Conservation (phyloP, 2,797 vertebrate species). For the Mycteria americana region DNA sequence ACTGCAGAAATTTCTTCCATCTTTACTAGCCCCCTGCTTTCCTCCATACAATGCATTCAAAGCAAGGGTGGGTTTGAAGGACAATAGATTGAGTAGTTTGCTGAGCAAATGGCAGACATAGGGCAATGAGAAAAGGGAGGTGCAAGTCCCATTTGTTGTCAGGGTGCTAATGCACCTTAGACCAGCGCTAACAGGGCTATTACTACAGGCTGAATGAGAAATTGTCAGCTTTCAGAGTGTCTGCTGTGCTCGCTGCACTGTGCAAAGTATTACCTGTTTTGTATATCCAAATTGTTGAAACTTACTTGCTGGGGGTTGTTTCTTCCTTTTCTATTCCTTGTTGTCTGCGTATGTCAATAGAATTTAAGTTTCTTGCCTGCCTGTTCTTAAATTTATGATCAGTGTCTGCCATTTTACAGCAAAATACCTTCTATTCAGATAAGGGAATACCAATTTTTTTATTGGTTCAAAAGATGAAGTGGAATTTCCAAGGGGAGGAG, state of each 20-base stretch:
- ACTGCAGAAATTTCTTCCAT: neutral
- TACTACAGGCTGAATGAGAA: neutral
- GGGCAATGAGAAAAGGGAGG: neutral
- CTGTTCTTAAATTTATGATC: neutral
- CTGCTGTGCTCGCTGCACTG: neutral
- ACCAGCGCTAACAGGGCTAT: neutral
- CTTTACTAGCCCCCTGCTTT: neutral
- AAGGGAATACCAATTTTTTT: constrained; percentile 3
- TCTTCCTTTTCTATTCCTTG: neutral
- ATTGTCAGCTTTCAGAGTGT: neutral
- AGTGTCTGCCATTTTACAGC: neutral
- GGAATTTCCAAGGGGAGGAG: neutral
- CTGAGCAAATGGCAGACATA: neutral
- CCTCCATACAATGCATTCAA: neutral
- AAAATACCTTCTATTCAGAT: neutral
- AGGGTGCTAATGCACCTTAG: neutral
- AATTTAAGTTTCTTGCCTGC: neutral
- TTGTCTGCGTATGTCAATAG: neutral
- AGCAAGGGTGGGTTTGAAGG: neutral
- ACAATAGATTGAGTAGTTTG: neutral
- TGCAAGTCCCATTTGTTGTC: neutral
- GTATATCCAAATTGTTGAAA: neutral
- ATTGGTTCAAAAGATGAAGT: neutral
- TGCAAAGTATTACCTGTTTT: neutral
- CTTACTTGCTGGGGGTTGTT: neutral